Conservation (phyloP, 2,888 invertebrate species). For the Tachina fera region DNA sequence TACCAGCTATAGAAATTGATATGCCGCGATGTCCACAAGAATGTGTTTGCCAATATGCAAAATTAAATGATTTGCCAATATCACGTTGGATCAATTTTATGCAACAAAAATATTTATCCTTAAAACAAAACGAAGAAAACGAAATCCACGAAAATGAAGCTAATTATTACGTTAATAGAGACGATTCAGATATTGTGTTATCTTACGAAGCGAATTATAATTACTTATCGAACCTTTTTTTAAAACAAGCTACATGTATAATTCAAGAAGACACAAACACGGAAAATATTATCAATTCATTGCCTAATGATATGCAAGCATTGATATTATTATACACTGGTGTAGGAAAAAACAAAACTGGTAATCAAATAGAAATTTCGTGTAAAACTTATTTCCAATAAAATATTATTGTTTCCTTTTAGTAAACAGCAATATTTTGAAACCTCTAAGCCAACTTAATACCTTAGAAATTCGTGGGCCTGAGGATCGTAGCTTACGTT, state of each 20-base stretch:
- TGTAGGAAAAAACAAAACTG: constrained; percentile 79
- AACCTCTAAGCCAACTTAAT: constrained; percentile 83
- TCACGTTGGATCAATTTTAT: constrained; percentile 83
- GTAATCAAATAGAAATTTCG: constrained; percentile 71
- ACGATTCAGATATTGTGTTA: constrained; percentile 76
- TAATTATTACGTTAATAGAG: constrained; percentile 38
- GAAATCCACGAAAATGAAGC: constrained; percentile 35
- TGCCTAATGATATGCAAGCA: constrained; percentile 84
- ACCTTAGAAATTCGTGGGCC: constrained; percentile 86
- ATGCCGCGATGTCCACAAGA: constrained; percentile 83
- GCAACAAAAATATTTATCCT: constrained; percentile 68
- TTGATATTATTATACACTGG: constrained; percentile 85
- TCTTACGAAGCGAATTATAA: constrained; percentile 82
- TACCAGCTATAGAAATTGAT: constrained; percentile 74
- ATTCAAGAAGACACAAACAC: constrained; percentile 83
- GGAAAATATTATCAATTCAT: constrained; percentile 80
- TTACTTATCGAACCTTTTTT: constrained; percentile 82
- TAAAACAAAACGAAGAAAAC: constrained; percentile 24
- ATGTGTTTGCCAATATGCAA: constrained; percentile 85
- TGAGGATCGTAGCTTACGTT: constrained; percentile 82
- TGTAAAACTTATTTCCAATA: constrained; percentile 15
- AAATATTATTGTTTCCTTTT: constrained; percentile 35
- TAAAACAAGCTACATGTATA: constrained; percentile 85
- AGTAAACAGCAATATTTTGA: constrained; percentile 81
- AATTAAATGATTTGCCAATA: constrained; percentile 84